Conservation (phyloP, 1,140 invertebrate species). For the Diploscapter pachys region DNA sequence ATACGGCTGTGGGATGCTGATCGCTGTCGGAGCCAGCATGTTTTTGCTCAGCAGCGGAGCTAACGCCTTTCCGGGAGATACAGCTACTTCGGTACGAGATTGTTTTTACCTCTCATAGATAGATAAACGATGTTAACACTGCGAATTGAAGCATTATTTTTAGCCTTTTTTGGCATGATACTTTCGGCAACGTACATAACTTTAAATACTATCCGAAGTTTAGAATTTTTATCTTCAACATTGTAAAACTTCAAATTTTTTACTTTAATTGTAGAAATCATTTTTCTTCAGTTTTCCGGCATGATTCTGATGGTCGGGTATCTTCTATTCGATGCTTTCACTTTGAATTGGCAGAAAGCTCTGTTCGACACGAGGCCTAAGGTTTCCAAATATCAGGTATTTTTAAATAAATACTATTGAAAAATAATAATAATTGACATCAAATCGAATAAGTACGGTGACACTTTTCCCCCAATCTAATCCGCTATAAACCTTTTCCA, state of each 20-base stretch:
- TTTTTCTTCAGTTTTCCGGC: conserved; percentile 67
- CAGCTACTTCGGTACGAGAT: conserved; percentile 21
- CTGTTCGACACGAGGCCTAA: conserved; percentile 75
- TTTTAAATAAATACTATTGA: no score
- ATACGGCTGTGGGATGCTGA: conserved; percentile 81
- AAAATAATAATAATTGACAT: no score
- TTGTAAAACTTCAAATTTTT: no score
- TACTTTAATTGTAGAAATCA: no score
- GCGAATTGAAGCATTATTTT: background rate
- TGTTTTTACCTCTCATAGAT: background rate
- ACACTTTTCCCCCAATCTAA: no score
- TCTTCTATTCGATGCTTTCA: conserved; percentile 94
- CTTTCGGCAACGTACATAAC: no score
- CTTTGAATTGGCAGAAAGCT: conserved; percentile 92
- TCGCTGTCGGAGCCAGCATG: conserved; percentile 85
- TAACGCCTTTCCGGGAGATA: background rate
- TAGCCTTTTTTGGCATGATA: no score
- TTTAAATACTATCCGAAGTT: no score
- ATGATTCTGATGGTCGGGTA: conserved; percentile 81
- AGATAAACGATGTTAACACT: no score
- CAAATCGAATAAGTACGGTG: no score
- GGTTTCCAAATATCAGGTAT: conserved; percentile 48
- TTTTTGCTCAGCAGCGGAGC: conserved; percentile 65
- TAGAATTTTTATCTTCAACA: no score
- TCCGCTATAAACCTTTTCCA: no score